Percentiles rank a stretch among this genome's conserved stretches.
These are phyloP conservation scores for Neosilurus hyrtlii DNA, from an alignment of 2,797 vertebrate genomes.

Conservation along the genomic window DNA sequence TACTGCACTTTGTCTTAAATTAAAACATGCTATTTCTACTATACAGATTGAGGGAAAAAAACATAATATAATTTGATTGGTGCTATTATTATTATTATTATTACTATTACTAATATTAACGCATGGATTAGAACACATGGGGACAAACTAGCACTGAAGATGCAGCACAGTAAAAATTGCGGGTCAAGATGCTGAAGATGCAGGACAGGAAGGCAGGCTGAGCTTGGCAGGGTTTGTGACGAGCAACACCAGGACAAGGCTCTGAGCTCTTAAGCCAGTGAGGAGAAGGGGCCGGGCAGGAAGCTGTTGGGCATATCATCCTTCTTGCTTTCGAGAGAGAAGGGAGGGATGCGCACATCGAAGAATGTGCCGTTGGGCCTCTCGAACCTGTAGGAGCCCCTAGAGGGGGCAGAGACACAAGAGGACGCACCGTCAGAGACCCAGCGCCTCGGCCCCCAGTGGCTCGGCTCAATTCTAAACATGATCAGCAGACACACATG, in stretches of 20 bases:
- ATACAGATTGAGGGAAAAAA: background rate
- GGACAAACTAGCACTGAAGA: background rate
- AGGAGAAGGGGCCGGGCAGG: conserved; percentile 62
- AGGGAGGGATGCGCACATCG: conserved; percentile 66
- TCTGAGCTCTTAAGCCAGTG: conserved; percentile 53
- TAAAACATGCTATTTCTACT: background rate
- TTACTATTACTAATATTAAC: background rate
- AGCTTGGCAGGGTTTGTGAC: background rate
- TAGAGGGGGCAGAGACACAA: conserved; percentile 57
- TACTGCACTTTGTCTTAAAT: background rate
- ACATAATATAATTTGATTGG: background rate
- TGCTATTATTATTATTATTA: background rate
- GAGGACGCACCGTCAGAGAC: conserved; percentile 56
- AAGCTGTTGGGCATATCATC: conserved; percentile 64
- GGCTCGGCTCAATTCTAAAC: background rate
- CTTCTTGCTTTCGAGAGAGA: conserved; percentile 67
- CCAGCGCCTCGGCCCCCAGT: conserved; percentile 5
- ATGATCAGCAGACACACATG: background rate
- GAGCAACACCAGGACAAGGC: background rate
- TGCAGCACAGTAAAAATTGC: background rate
- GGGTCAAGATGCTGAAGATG: conserved; percentile 4
- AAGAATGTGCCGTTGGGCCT: conserved; percentile 62
- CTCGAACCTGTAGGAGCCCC: conserved; percentile 66
- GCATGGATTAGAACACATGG: conserved; percentile 2
- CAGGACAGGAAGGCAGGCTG: conserved; percentile 9